Percentiles rank a stretch among this genome's conserved stretches.
Evolutionary conservation across 2,113 vertebrate species (phyloP).

Genomic region (Takifugu bimaculatus): DNA sequence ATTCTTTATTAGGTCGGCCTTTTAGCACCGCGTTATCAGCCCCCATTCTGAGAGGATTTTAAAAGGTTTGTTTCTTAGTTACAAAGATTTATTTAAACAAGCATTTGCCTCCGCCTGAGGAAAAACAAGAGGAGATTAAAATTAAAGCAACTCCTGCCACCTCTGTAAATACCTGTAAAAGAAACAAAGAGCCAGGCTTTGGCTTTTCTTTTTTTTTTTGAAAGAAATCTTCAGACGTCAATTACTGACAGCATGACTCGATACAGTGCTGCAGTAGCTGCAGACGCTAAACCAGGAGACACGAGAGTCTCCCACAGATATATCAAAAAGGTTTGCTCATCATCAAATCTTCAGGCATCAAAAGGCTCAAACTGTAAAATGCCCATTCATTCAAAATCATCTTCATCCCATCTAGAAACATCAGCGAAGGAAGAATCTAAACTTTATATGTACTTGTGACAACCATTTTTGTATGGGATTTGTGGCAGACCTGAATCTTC

Average conservation of each 20-base stretch:
- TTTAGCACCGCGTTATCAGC: constrained; percentile 36
- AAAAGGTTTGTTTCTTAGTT: constrained; percentile 38
- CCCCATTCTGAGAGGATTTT: constrained; percentile 27
- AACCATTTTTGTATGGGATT: too few relatives aligned
- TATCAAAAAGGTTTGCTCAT: too few relatives aligned
- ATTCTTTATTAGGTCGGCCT: constrained; percentile 38
- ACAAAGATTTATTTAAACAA: constrained; percentile 36
- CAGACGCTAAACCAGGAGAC: too few relatives aligned
- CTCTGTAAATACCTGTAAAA: not conserved
- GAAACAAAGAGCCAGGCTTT: not conserved
- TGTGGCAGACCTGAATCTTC: too few relatives aligned
- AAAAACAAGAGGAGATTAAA: constrained; percentile 1
- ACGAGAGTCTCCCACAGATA: too few relatives aligned
- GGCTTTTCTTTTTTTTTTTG: not conserved
- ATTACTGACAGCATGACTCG: not conserved
- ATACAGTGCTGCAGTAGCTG: too few relatives aligned
- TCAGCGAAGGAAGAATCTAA: too few relatives aligned
- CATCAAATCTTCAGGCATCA: too few relatives aligned
- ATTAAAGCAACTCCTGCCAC: not conserved
- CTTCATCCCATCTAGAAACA: too few relatives aligned
- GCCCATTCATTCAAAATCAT: too few relatives aligned
- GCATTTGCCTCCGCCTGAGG: not conserved
- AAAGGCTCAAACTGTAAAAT: too few relatives aligned
- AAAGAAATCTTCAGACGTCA: not conserved
- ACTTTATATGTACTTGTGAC: too few relatives aligned